Evolutionary conservation across 2,113 vertebrate genomes (phyloP).

Genomic region (Chaetodon trifascialis): DNA sequence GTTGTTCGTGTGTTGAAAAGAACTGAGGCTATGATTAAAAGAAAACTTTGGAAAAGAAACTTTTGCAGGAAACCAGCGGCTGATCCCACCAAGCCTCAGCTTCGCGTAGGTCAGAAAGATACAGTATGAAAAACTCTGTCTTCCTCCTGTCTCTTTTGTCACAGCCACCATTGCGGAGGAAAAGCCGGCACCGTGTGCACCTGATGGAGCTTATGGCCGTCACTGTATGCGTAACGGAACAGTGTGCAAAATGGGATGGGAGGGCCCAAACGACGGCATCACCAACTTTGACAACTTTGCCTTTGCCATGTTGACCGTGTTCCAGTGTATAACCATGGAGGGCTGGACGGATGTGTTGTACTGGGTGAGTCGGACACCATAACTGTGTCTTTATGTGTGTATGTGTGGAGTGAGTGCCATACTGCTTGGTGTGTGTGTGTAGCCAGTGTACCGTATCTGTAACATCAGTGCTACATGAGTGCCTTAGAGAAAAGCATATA

Average conservation of each 20-base stretch:
- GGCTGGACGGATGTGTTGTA: conserved; percentile 98
- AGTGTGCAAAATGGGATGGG: conserved; percentile 91
- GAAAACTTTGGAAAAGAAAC: neutral
- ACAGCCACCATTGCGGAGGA: conserved; percentile 85
- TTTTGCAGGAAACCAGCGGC: no score
- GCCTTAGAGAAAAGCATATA: conserved; percentile 34
- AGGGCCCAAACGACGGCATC: conserved; percentile 96
- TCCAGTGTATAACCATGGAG: conserved; percentile 99
- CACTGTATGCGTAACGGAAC: conserved; percentile 90
- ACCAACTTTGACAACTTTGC: conserved; percentile 99
- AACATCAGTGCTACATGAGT: conserved; percentile 44
- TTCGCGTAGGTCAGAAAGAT: neutral
- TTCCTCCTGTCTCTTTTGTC: neutral
- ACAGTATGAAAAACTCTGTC: neutral
- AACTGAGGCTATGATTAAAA: neutral
- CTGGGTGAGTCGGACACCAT: conserved; percentile 91
- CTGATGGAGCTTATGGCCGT: conserved; percentile 89
- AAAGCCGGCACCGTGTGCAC: conserved; percentile 93
- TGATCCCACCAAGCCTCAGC: neutral
- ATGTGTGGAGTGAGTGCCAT: neutral
- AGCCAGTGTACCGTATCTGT: conserved; percentile 15
- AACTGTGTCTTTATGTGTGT: conserved; percentile 29
- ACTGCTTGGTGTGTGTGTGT: neutral
- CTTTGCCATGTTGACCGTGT: conserved; percentile 98
- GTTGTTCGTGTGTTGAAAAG: neutral